Conservation (phyloP, 2,113 vertebrate genomes). For the Labrus mixtus region DNA sequence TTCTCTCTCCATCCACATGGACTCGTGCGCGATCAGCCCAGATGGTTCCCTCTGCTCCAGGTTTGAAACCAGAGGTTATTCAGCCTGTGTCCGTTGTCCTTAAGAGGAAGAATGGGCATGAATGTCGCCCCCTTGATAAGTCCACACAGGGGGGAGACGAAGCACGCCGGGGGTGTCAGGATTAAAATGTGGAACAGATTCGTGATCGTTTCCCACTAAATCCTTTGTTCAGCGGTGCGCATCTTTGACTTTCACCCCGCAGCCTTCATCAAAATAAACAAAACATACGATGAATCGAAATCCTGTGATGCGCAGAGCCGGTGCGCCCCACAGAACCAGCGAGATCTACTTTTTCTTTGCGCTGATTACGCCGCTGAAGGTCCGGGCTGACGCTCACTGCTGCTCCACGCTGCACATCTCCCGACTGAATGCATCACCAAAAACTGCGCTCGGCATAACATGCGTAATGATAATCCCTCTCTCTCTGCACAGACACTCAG, state of each 20-base stretch:
- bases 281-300: slow-evolving; percentile 23
- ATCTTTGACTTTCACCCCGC: slow-evolving; percentile 53
- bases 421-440: slow-evolving; percentile 67
- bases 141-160: not conserved
- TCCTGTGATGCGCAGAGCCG: slow-evolving; percentile 17
- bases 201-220: slow-evolving; percentile 59
- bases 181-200: slow-evolving; percentile 16
- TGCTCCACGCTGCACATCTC: slow-evolving; percentile 53
- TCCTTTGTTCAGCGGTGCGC: slow-evolving; percentile 74
- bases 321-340: slow-evolving; percentile 19
- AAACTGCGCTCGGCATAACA: slow-evolving; percentile 65
- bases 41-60: slow-evolving; percentile 56
- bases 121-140: not conserved
- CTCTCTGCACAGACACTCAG: slow-evolving; percentile 11
- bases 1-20: slow-evolving; percentile 69
- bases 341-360: slow-evolving; percentile 11
- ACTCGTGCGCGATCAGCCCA: slow-evolving; percentile 32
- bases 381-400: slow-evolving; percentile 52
- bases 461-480: slow-evolving; percentile 73
- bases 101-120: slow-evolving; percentile 23
- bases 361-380: slow-evolving; percentile 28
- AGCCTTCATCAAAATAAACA: slow-evolving; percentile 32
- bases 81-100: slow-evolving; percentile 51
- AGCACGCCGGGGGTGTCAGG: slow-evolving; percentile 14
- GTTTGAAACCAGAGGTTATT: slow-evolving; percentile 32